Percentiles rank a stretch among this genome's conserved stretches.
Conservation (phyloP, 2,888 invertebrate genomes). For the Nasonia oneida region DNA sequence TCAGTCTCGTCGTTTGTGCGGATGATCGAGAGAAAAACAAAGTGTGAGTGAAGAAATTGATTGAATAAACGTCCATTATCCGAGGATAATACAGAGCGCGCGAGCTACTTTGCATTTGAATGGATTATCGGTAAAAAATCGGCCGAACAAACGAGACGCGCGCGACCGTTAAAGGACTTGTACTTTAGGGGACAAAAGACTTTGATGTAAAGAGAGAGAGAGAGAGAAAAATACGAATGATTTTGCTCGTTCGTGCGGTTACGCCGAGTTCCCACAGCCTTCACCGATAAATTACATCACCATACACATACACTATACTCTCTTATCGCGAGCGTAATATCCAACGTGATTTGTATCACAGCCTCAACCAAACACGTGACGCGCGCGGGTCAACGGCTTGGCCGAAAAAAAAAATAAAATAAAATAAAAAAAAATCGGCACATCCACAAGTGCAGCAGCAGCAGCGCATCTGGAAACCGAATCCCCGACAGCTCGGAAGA, state of each 20-base stretch:
- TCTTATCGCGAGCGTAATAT: not conserved
- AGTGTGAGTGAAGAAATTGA: not conserved
- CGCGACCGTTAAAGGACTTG: not conserved
- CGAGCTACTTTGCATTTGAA: constrained; percentile 4
- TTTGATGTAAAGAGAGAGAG: not conserved
- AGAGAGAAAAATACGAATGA: constrained; percentile 1
- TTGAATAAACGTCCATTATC: too few relatives aligned
- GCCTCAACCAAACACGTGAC: not conserved
- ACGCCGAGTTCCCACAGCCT: not conserved
- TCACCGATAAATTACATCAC: not conserved
- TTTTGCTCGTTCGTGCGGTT: not conserved
- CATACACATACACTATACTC: not conserved
- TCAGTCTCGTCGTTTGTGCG: not conserved
- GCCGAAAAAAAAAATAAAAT: not conserved
- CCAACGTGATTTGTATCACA: not conserved
- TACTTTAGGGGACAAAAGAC: not conserved
- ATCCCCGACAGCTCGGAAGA: not conserved
- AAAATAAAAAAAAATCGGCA: not conserved
- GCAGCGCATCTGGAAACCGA: not conserved
- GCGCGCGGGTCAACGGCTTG: not conserved
- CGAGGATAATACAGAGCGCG: not conserved
- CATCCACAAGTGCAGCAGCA: not conserved
- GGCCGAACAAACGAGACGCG: not conserved
- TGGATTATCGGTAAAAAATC: constrained; percentile 23
- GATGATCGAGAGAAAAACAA: not conserved